Conservation (phyloP, 2,113 vertebrate genomes). For the Hippocampus guttulatus region DNA sequence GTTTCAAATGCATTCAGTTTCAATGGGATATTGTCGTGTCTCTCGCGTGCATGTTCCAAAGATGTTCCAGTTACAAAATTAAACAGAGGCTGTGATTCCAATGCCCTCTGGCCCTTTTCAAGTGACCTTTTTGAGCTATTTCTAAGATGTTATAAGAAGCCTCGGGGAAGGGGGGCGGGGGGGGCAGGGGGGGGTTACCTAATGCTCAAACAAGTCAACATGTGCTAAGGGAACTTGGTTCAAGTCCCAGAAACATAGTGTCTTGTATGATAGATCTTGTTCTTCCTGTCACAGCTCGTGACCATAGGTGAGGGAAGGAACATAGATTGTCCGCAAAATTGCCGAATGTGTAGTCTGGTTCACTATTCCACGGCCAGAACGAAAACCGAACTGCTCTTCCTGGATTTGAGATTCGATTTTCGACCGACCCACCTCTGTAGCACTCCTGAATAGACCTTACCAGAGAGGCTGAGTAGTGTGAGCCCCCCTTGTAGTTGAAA, state of each 20-base stretch:
- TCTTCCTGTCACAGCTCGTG: too few species aligned
- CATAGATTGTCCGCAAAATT: too few species aligned
- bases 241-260: constrained; percentile 24
- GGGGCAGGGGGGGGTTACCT: constrained; percentile 47
- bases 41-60: constrained; percentile 4
- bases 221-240: constrained; percentile 45
- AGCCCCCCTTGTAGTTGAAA: too few species aligned
- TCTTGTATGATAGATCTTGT: too few species aligned
- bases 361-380: constrained; percentile 8
- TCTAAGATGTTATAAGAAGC: constrained; percentile 43
- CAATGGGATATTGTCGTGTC: neutral
- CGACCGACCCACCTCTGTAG: too few species aligned
- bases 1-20: constrained; percentile 10
- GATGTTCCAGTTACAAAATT: constrained; percentile 30
- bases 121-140: constrained; percentile 56
- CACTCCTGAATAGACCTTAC: too few species aligned
- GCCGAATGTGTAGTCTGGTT: too few species aligned
- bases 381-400: too few species aligned
- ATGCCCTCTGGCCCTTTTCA: constrained; percentile 42
- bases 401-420: too few species aligned
- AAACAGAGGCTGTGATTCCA: constrained; percentile 42
- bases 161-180: constrained; percentile 42
- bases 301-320: too few species aligned
- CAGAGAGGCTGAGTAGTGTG: too few species aligned
- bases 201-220: constrained; percentile 48